Evolutionary conservation across 2,888 invertebrate genomes (phyloP), one percentile per base, ranked within the genome.

Genomic region (Microctonus hyperodae): DNA sequence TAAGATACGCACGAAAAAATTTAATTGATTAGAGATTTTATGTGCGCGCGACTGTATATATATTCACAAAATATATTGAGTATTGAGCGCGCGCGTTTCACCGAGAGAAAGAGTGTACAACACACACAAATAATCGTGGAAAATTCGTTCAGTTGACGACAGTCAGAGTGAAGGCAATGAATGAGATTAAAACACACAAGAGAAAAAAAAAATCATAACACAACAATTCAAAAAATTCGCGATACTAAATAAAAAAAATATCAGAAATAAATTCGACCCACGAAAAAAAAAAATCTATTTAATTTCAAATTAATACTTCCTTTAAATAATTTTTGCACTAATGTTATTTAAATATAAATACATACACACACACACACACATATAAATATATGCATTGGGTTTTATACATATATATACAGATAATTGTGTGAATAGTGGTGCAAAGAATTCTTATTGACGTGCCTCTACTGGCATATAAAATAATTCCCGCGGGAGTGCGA

Each of bases 401-500:
- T n/a, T n/a, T n/a, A n/a, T n/a, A n/a, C n/a, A n/a, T n/a, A n/a
- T n/a, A n/a, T n/a, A n/a, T n/a, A n/a, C n/a, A n/a, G n/a, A n/a
- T n/a, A n/a, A n/a, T n/a, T 28, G 44, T 5, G 31, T n/a, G 16
- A 31, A 13, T 25, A 33, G 37, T 20, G 44, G 44, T n/a, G 37
- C 9, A 53, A 51, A 23, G 37, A n/a, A 28, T 60, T 28, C n/a
- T 5, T 28, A 40, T 48, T 20, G 44, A 48, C n/a, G 23, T 1
- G 25, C 28, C 20, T 37, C 10, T n/a, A n/a, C n/a, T 9, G 59
- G 23, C n/a, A n/a, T 20, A 10, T 25, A 44, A 37, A 44, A 60
- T 60, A 31, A 60, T 60, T 60, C 44, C 59, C 59, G 59, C 59
- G 59, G 56, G 20, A 33, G 56, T 56, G 22, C 48, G 59, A 60